Evolutionary conservation across 2,888 invertebrate genomes (phyloP).

Genomic region (Nysson spinosus): DNA sequence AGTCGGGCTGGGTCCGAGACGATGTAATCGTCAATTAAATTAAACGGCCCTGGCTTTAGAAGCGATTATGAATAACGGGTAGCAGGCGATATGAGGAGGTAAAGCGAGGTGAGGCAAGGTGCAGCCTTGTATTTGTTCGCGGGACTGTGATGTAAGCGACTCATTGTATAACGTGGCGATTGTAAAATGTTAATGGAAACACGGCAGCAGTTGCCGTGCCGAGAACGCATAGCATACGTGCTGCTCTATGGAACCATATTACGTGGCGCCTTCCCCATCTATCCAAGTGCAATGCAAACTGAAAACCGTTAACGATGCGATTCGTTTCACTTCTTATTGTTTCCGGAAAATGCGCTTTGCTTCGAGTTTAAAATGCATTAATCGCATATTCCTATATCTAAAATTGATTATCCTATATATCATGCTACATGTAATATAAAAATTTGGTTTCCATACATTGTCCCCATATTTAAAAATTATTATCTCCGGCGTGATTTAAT

Average conservation of each 20-base stretch:
- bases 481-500: too few relatives aligned
- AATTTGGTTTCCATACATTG: too few relatives aligned
- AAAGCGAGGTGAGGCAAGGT: constrained; percentile 54
- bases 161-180: constrained; percentile 71
- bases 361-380: too few relatives aligned
- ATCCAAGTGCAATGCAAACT: too few relatives aligned
- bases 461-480: too few relatives aligned
- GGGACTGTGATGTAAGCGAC: constrained; percentile 65
- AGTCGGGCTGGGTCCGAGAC: constrained; percentile 44
- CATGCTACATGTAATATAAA: too few relatives aligned
- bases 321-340: too few relatives aligned
- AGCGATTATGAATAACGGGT: constrained; percentile 68
- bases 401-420: too few relatives aligned
- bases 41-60: constrained; percentile 62
- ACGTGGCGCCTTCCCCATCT: constrained; percentile 17
- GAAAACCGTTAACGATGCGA: too few relatives aligned
- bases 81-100: constrained; percentile 40
- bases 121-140: constrained; percentile 71
- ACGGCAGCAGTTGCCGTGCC: constrained; percentile 30
- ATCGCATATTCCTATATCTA: too few relatives aligned
- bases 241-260: background rate
- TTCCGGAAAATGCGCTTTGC: too few relatives aligned
- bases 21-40: constrained; percentile 67
- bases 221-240: constrained; percentile 1
- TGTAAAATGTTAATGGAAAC: constrained; percentile 68